These are phyloP conservation scores for Drosophila bocqueti DNA, from an alignment of 1,140 invertebrate species.

Conservation along the genomic window DNA sequence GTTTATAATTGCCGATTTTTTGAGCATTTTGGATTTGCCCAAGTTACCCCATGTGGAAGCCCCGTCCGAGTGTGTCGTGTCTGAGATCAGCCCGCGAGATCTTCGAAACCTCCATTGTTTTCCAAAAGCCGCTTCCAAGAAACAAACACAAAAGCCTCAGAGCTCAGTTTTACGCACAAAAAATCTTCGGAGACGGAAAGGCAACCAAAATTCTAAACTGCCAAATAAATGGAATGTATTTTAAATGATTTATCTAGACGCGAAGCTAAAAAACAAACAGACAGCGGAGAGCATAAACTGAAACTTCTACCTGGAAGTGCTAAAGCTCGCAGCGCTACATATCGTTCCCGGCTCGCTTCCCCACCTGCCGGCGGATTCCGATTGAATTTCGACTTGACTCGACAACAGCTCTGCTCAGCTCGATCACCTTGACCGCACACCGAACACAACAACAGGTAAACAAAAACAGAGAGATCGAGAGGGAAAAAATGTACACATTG, in stretches of 20 bases:
- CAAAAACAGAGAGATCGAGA: slow-evolving; percentile 11
- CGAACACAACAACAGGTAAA: slow-evolving; percentile 17
- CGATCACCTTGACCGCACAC: slow-evolving; percentile 72
- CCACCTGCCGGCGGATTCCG: slow-evolving; percentile 43
- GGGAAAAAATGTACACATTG: slow-evolving; percentile 60
- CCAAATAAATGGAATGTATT: slow-evolving; percentile 64
- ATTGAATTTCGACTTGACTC: slow-evolving; percentile 39
- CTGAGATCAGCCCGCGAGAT: slow-evolving; percentile 37
- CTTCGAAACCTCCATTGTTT: slow-evolving; percentile 50
- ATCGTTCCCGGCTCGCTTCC: slow-evolving; percentile 47
- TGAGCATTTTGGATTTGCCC: slow-evolving; percentile 7
- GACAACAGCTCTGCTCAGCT: slow-evolving; percentile 38
- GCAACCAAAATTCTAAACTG: slow-evolving; percentile 68
- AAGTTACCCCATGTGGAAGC: slow-evolving; percentile 20
- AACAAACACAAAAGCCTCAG: slow-evolving; percentile 33
- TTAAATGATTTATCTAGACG: slow-evolving; percentile 74
- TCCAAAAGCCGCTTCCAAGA: slow-evolving; percentile 51
- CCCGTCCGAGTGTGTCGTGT: slow-evolving; percentile 9
- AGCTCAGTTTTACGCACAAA: slow-evolving; percentile 60
- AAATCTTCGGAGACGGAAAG: slow-evolving; percentile 35
- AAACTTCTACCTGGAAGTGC: slow-evolving; percentile 76
- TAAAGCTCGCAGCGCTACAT: slow-evolving; percentile 42
- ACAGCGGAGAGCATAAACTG: slow-evolving; percentile 43
- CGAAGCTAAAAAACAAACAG: slow-evolving; percentile 24
- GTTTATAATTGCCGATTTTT: slow-evolving; percentile 65